These are phyloP conservation scores for Rallus limicola DNA, from an alignment of 2,113 vertebrate species.

Conservation along the genomic window DNA sequence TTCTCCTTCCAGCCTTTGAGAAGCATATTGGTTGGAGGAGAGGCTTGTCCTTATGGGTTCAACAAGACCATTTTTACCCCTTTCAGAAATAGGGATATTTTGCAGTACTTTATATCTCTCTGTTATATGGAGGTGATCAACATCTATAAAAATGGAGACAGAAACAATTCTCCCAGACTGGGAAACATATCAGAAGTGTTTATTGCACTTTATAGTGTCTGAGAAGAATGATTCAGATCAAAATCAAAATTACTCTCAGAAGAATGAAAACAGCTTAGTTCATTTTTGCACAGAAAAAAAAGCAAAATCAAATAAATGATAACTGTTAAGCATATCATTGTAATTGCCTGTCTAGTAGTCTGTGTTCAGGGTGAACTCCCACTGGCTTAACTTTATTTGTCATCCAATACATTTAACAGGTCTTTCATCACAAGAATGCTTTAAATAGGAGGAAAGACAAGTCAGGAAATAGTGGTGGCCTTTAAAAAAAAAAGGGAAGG, in stretches of 20 bases:
- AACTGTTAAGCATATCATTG: neutral
- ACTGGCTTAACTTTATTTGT: neutral
- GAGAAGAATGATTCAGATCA: neutral
- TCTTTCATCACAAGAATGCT: neutral
- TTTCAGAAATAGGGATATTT: neutral
- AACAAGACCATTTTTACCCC: neutral
- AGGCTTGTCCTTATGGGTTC: neutral
- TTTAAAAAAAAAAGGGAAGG: neutral
- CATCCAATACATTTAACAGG: neutral
- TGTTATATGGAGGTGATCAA: neutral
- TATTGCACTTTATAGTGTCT: neutral
- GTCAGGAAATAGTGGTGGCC: neutral
- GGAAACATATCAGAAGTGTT: neutral
- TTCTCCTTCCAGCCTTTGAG: neutral
- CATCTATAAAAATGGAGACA: neutral
- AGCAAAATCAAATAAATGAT: neutral
- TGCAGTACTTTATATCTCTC: neutral
- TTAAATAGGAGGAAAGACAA: neutral
- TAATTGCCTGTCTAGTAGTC: neutral
- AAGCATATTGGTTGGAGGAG: neutral
- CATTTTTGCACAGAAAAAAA: neutral
- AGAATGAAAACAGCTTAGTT: neutral
- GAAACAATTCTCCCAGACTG: neutral
- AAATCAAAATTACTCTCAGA: neutral
- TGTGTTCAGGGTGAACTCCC: neutral